These are phyloP conservation scores for Tetranychus piercei DNA, from an alignment of 2,888 invertebrate genomes.

Conservation along the genomic window DNA sequence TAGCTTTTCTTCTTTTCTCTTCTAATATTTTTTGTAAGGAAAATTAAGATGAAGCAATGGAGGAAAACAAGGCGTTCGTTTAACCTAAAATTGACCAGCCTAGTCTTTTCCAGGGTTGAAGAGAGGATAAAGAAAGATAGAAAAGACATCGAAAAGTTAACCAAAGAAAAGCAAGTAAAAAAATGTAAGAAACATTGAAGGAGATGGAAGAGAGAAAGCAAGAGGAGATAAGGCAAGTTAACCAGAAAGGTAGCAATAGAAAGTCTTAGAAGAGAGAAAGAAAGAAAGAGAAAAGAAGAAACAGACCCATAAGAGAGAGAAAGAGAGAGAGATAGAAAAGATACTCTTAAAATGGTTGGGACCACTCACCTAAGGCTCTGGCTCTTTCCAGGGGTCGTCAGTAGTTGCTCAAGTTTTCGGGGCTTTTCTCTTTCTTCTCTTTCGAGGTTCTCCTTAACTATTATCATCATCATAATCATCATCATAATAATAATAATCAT, in stretches of 20 bases:
- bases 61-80: no score
- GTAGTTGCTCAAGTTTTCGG: background rate
- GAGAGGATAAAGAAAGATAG: no score
- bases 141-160: no score
- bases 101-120: no score
- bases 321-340: background rate
- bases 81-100: no score
- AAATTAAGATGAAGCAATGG: no score
- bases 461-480: background rate
- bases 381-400: background rate
- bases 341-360: background rate
- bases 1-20: no score
- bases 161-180: no score
- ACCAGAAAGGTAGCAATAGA: background rate
- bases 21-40: no score
- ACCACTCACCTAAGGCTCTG: background rate
- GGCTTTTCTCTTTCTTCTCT: background rate
- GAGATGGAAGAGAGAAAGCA: no score
- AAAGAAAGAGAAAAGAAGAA: background rate
- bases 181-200: no score
- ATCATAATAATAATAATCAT: background rate
- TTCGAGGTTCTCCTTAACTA: background rate
- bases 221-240: background rate
- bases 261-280: background rate
- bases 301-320: background rate